phyloP scores from a whole-genome alignment of 2,888 invertebrate species.

The Noctua janthe region DNA sequence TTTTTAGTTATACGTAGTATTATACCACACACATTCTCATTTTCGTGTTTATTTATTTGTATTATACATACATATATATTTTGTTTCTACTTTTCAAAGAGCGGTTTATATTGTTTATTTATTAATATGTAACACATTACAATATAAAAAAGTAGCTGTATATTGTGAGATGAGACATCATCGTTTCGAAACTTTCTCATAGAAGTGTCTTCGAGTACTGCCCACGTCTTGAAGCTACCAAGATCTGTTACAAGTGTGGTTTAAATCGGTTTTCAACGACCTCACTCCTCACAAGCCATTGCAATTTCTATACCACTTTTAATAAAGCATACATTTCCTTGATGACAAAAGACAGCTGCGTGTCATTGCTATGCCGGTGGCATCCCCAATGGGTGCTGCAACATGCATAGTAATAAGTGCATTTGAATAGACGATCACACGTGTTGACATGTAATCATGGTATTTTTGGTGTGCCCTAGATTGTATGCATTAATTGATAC shows the following conservation, averaged over 20 bases:
- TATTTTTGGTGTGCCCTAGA: slow-evolving; percentile 61
- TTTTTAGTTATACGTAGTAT: no score
- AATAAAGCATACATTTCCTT: slow-evolving; percentile 48
- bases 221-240: slow-evolving; percentile 35
- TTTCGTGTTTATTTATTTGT: neutral
- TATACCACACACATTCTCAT: no score
- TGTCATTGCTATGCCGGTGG: slow-evolving; percentile 51
- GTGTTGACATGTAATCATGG: slow-evolving; percentile 61
- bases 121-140: neutral
- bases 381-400: slow-evolving; percentile 48
- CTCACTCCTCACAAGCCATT: slow-evolving; percentile 10
- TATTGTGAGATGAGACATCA: neutral
- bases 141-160: neutral
- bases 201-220: slow-evolving; percentile 32
- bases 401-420: slow-evolving; percentile 56
- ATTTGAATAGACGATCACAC: slow-evolving; percentile 63
- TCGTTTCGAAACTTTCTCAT: slow-evolving; percentile 31
- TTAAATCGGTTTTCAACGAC: slow-evolving; percentile 60
- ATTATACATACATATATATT: neutral
- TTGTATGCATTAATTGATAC: slow-evolving; percentile 54
- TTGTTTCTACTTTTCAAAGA: neutral
- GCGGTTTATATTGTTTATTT: neutral
- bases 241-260: slow-evolving; percentile 53
- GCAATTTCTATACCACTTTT: slow-evolving; percentile 11
- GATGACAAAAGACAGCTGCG: slow-evolving; percentile 53